Base-by-base conservation (phyloP, 2,113 vertebrate species). In the Scalopus aquaticus region DNA sequence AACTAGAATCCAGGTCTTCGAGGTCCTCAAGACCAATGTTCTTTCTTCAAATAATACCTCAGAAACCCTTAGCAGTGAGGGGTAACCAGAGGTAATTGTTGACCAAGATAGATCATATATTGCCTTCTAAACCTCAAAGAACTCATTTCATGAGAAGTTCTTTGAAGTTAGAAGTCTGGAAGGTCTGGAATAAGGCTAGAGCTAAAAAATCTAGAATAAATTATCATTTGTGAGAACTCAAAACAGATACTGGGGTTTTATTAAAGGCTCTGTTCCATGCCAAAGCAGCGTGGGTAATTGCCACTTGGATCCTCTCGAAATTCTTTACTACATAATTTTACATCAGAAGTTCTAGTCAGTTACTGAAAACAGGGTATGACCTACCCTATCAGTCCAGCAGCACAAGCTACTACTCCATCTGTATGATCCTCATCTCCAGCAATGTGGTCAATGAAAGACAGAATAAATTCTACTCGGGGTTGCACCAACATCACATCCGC, bases 401-500 rank as follows among this genome's bases (percentile, higher is more conserved):
- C 99, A 51, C 99, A 99, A 2, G 99, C 99, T 95, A 99, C 99
- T 1, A 99, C 99, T 0, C 99, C 98, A 0, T 99, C 99, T 2
- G 99, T 99, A 93, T 99, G 99, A 97, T 99, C 99, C 89, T 99
- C 99, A 3, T 99, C 99, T 96, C 99, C 98, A 1, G 99, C 99
- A 73, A 99, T 99, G 98, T 99, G 99, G 93, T 99, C 99, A 92
- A 99, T 99, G 98, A 99, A 99, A 89, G 99, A 99, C 44, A 99
- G 98, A 97, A 99, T 99, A 96, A 99, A 99, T 97, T 99, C 99
- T 97, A 99, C 99, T 94, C 99, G 98, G 32, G 99, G 99, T 96
- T 99, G 99, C 15, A 99, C 99, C 98, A 99, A 97, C 99, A 99
- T 99, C 95, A 99, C 99, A 3, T 99, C 99, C 42, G 99, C 99